Conservation (phyloP, 2,888 invertebrate species). For the Trachelus stipa region DNA sequence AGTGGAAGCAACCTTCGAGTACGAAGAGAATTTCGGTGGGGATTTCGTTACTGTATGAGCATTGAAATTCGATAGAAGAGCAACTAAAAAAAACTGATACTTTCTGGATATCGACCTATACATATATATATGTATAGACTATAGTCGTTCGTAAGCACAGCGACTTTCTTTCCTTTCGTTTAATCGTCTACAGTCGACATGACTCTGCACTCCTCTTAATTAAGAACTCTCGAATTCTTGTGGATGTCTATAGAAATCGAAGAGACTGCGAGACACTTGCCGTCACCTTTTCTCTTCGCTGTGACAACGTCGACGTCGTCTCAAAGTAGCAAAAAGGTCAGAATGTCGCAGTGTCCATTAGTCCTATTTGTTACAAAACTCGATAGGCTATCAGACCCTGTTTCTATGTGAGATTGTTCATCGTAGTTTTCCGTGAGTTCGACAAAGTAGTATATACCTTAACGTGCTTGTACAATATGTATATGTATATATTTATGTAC, state of each 20-base stretch:
- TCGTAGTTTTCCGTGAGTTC: neutral
- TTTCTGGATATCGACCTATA: neutral
- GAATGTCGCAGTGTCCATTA: neutral
- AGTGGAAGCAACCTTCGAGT: neutral
- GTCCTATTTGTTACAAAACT: neutral
- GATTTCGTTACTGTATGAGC: neutral
- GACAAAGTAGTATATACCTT: neutral
- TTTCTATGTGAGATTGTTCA: neutral
- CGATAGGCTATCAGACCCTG: neutral
- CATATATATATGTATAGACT: neutral
- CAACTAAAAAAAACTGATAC: neutral
- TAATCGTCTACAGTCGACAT: constrained; percentile 26
- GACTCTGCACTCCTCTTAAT: constrained; percentile 52
- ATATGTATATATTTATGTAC: no score
- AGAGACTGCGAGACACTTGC: neutral
- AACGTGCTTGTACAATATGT: no score
- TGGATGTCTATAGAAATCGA: constrained; percentile 13
- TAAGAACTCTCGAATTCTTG: constrained; percentile 38
- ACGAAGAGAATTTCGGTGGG: neutral
- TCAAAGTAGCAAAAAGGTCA: constrained; percentile 8
- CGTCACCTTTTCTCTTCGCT: constrained; percentile 5
- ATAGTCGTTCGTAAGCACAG: neutral
- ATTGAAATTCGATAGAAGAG: neutral
- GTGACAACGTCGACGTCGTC: constrained; percentile 6
- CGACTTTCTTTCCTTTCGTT: neutral